These are phyloP conservation scores for Metaphire vulgaris DNA, from an alignment of 1,140 invertebrate genomes.

Conservation along the genomic window DNA sequence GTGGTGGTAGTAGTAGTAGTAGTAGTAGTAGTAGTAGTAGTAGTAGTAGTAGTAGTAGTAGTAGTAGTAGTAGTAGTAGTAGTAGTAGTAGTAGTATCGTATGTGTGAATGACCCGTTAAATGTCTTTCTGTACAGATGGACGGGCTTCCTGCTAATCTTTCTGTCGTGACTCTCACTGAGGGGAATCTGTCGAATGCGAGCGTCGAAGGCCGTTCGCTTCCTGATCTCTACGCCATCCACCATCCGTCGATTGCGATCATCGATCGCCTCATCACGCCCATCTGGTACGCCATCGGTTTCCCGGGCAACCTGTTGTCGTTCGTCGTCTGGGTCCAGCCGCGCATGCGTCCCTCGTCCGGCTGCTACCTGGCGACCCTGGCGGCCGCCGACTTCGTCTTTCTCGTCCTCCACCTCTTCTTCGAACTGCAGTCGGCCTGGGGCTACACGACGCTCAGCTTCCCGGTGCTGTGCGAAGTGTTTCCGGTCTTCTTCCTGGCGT, in stretches of 20 bases:
- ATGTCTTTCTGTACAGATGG: too few species aligned
- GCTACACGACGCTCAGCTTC: constrained; percentile 29
- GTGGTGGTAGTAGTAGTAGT: too few species aligned
- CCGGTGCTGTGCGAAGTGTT: constrained; percentile 37
- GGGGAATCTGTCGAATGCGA: too few species aligned
- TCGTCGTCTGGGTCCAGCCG: constrained; percentile 28
- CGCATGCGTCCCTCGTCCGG: constrained; percentile 27
- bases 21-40: too few species aligned
- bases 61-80: too few species aligned
- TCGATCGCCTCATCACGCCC: constrained; percentile 21
- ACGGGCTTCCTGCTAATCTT: too few species aligned
- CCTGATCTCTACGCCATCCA: too few species aligned
- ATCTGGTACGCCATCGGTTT: constrained; percentile 29
- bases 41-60: too few species aligned
- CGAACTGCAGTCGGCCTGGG: constrained; percentile 22
- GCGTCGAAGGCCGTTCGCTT: too few species aligned
- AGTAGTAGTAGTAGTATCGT: too few species aligned
- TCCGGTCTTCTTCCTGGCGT: constrained; percentile 37
- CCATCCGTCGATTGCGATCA: constrained; percentile 5
- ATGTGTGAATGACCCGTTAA: too few species aligned
- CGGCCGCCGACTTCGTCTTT: constrained; percentile 27
- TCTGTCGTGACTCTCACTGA: too few species aligned
- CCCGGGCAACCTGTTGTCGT: constrained; percentile 29
- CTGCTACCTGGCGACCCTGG: constrained; percentile 29
- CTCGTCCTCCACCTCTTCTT: constrained; percentile 26